Percentiles rank a stretch among this genome's conserved stretches.
phyloP scores from a whole-genome alignment of 2,797 vertebrate genomes.

The Oceanodroma leucorhoa region DNA sequence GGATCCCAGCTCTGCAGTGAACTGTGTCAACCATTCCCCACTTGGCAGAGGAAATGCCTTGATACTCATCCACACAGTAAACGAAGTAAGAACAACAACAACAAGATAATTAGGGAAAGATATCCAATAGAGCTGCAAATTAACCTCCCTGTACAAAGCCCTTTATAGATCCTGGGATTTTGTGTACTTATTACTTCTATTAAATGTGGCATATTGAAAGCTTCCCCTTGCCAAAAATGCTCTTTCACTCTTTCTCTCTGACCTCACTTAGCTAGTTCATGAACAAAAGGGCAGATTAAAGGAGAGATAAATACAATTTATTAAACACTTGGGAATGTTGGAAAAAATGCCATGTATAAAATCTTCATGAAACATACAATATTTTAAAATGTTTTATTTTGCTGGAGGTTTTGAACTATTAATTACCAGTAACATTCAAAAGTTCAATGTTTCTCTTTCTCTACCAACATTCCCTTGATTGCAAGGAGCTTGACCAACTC shows the following conservation, averaged over 20 bases:
- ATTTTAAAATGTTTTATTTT: not conserved
- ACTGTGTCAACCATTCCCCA: not conserved
- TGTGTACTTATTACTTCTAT: constrained; percentile 31
- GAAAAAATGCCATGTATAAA: not conserved
- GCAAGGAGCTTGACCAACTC: not conserved
- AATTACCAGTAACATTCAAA: not conserved
- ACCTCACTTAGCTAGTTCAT: constrained; percentile 9
- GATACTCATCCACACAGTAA: not conserved
- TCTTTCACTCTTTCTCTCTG: constrained; percentile 16
- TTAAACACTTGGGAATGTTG: not conserved
- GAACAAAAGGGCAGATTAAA: constrained; percentile 8
- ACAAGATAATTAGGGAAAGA: constrained; percentile 19
- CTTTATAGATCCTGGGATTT: constrained; percentile 27
- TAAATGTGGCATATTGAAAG: constrained; percentile 37
- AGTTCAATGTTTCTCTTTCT: not conserved
- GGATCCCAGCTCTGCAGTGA: not conserved
- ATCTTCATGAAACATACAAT: not conserved
- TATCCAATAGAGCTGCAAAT: constrained; percentile 38
- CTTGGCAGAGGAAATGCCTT: not conserved
- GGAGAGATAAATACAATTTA: not conserved
- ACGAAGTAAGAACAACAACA: not conserved
- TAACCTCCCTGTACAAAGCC: not conserved
- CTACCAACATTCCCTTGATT: not conserved
- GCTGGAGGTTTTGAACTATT: not conserved
- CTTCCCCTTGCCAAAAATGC: constrained; percentile 27